These are phyloP conservation scores for Latrodectus elegans DNA, from an alignment of 2,888 invertebrate species.

Conservation along the genomic window DNA sequence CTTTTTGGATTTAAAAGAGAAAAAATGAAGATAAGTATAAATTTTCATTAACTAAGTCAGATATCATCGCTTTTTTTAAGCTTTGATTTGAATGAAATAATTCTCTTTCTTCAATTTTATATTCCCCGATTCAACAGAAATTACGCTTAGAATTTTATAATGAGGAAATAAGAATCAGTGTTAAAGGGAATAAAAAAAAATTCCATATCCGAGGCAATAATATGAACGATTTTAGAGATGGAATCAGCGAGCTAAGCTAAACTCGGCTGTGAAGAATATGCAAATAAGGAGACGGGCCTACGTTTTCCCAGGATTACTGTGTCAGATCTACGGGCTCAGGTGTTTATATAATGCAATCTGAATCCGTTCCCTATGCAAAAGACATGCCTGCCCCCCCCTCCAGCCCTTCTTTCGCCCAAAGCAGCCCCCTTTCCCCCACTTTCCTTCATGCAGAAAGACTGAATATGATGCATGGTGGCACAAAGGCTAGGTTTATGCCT, in stretches of 20 bases:
- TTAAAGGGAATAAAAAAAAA: not conserved
- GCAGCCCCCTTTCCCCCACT: not conserved
- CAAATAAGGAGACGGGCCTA: constrained; percentile 45
- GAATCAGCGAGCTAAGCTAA: not conserved
- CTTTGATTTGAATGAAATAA: too few relatives aligned
- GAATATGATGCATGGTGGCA: constrained; percentile 63
- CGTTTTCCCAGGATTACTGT: constrained; percentile 60
- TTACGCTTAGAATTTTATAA: too few relatives aligned
- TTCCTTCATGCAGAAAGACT: constrained; percentile 5
- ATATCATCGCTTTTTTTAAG: too few relatives aligned
- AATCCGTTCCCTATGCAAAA: constrained; percentile 65
- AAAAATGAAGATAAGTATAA: too few relatives aligned
- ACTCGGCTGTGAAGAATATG: constrained; percentile 39
- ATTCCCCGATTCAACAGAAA: too few relatives aligned
- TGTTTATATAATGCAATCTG: constrained; percentile 66
- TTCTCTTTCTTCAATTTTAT: too few relatives aligned
- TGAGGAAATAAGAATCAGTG: too few relatives aligned
- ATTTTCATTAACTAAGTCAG: too few relatives aligned
- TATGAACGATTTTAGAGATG: not conserved
- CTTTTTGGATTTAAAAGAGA: too few relatives aligned
- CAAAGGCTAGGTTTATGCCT: constrained; percentile 8
- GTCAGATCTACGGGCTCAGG: constrained; percentile 63
- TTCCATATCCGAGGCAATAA: not conserved
- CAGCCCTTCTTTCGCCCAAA: constrained; percentile 14
- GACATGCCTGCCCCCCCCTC: constrained; percentile 24